phyloP scores from a whole-genome alignment of 2,797 vertebrate species.

The Gastrophryne carolinensis region DNA sequence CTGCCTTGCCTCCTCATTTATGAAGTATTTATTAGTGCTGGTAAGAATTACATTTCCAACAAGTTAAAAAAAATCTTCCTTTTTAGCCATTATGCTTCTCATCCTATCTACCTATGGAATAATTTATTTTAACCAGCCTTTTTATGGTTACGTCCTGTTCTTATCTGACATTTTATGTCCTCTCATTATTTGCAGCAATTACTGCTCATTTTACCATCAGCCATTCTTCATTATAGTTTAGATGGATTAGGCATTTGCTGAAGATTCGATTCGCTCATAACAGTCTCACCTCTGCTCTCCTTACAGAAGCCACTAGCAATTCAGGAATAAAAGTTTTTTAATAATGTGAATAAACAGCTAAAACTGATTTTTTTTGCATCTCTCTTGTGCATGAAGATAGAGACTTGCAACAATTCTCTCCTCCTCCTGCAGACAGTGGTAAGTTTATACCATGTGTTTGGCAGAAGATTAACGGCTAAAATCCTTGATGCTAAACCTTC shows the following conservation, averaged over 20 bases:
- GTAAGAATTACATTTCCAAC: too few species aligned
- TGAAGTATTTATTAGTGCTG: too few species aligned
- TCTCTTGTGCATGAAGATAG: slow-evolving; percentile 39
- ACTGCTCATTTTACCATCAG: not conserved
- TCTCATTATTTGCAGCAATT: slow-evolving; percentile 8
- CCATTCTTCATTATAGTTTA: not conserved
- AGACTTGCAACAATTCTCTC: slow-evolving; percentile 24
- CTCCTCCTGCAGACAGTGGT: slow-evolving; percentile 27
- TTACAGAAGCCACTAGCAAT: not conserved
- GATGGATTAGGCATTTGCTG: slow-evolving; percentile 16
- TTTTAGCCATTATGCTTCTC: not conserved
- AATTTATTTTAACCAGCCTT: not conserved
- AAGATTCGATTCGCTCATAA: slow-evolving; percentile 27
- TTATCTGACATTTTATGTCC: slow-evolving; percentile 32
- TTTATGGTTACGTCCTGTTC: not conserved
- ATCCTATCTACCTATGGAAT: not conserved
- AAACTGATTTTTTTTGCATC: too few species aligned
- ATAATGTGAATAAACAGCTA: not conserved
- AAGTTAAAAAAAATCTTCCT: too few species aligned
- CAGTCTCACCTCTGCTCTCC: not conserved
- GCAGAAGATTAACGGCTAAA: slow-evolving; percentile 50
- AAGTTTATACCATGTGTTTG: slow-evolving; percentile 47
- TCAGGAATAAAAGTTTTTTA: not conserved
- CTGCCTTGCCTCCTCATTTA: too few species aligned
- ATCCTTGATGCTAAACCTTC: slow-evolving; percentile 52